A percentile compares a stretch with the other conserved stretches of the same genome.
phyloP scores from a whole-genome alignment of 64 coral and sea anemone species.

The Dendrophyllia cribrosa region DNA sequence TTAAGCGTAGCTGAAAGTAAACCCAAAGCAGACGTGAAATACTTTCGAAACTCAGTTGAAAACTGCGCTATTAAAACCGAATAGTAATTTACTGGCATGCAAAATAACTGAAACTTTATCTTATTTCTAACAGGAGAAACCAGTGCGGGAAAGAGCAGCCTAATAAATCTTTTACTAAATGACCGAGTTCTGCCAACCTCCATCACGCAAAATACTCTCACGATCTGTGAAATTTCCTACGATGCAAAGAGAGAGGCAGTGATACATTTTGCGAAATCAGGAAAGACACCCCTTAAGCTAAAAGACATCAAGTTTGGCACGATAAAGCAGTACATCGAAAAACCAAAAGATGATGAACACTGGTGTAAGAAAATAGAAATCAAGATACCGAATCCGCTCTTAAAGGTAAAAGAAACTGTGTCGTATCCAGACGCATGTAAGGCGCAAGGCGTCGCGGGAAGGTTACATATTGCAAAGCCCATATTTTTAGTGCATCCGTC shows the following conservation, averaged over 20 bases:
- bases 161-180: not conserved
- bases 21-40: too few species aligned
- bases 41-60: too few species aligned
- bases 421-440: too few species aligned
- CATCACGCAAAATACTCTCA: not conserved
- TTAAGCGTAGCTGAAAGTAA: too few species aligned
- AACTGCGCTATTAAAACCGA: too few species aligned
- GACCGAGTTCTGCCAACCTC: not conserved
- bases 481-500: too few species aligned
- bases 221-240: constrained; percentile 7
- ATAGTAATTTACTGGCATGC: too few species aligned
- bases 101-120: too few species aligned
- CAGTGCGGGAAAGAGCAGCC: not conserved
- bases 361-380: not conserved
- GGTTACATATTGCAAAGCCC: too few species aligned
- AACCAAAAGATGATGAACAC: not conserved
- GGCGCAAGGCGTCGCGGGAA: too few species aligned
- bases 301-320: not conserved
- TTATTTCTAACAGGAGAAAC: not conserved
- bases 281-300: not conserved
- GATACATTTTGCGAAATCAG: not conserved
- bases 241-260: not conserved
- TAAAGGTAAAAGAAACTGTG: not conserved
- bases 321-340: not conserved
- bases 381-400: not conserved